Evolutionary conservation across 2,113 vertebrate species (phyloP).

Genomic region (Gavialis gangeticus): DNA sequence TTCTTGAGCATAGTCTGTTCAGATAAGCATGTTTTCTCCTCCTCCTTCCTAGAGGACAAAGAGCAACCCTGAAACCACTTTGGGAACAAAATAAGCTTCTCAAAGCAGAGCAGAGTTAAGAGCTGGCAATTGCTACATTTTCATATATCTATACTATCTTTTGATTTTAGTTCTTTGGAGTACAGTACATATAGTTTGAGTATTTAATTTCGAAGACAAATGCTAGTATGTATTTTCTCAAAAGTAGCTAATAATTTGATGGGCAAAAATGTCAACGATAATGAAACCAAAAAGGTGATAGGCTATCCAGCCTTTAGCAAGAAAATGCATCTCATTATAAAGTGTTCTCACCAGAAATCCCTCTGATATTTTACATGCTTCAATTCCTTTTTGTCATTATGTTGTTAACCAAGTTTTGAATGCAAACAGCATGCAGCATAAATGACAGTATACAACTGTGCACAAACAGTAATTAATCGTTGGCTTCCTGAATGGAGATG

Average conservation of each 20-base stretch:
- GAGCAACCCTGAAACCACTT: constrained; percentile 47
- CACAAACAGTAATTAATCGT: constrained; percentile 67
- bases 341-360: constrained; percentile 26
- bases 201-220: constrained; percentile 69
- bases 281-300: constrained; percentile 53
- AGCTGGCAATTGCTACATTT: constrained; percentile 42
- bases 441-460: constrained; percentile 34
- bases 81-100: constrained; percentile 64
- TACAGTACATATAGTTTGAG: constrained; percentile 56
- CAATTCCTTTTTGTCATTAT: constrained; percentile 45
- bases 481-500: constrained; percentile 64
- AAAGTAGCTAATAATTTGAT: constrained; percentile 62
- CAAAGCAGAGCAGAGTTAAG: constrained; percentile 59
- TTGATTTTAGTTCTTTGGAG: constrained; percentile 56
- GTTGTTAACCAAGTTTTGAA: constrained; percentile 51
- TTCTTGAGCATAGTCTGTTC: constrained; percentile 51
- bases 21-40: neutral
- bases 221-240: constrained; percentile 54
- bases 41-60: constrained; percentile 43
- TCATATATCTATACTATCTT: constrained; percentile 32
- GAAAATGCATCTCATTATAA: constrained; percentile 51
- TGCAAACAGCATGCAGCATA: constrained; percentile 27
- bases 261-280: constrained; percentile 66
- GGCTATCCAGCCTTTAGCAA: neutral
- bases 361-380: constrained; percentile 42